Base-by-base conservation (phyloP, 1,140 invertebrate genomes). In the Elysia chlorotica region DNA sequence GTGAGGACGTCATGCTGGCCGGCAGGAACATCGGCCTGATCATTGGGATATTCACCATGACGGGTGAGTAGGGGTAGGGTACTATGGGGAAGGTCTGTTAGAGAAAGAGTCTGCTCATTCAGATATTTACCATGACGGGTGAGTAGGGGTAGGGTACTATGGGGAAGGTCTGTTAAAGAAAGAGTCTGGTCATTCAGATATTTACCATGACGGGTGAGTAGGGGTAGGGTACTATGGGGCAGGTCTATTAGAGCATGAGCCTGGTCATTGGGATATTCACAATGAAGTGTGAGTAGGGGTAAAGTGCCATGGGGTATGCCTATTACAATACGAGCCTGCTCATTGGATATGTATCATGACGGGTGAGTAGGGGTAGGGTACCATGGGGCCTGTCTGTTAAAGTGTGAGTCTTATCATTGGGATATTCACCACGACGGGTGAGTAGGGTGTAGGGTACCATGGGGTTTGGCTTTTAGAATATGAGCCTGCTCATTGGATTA, bases 71-170 rank as follows among this genome's bases (percentile, higher is more conserved):
- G n/a, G n/a, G n/a, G n/a, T n/a, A n/a, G n/a, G n/a, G n/a, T n/a
- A n/a, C n/a, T n/a, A n/a, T n/a, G n/a, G n/a, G n/a, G n/a, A n/a
- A n/a, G 79, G 97, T 97, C 0, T 96, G 96, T 0, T 89, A 96
- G 62, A 97, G 95, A 82, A 98, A 99, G 79, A 96, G 97, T 3
- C 35, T 97, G 2, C 95, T 99, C 80, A 96, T 99, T 54, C 97
- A 97, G 25, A 96, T 98, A 74, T 98, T 99, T 81, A 99, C 97
- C 21, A 99, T 99, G 97, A 99, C 97, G 86, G 94, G 94, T 95
- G 75, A 71, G 78, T 53, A 14, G n/a, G n/a, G n/a, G n/a, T n/a
- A n/a, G n/a, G n/a, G n/a, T n/a, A n/a, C n/a, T n/a, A n/a, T n/a
- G n/a, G n/a, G n/a, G n/a, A n/a, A n/a, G 79, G 97, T 97, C 0